A percentile compares a stretch with the other conserved stretches of the same genome.
Conservation (phyloP, 2,888 invertebrate genomes). For the Ophion costatus region DNA sequence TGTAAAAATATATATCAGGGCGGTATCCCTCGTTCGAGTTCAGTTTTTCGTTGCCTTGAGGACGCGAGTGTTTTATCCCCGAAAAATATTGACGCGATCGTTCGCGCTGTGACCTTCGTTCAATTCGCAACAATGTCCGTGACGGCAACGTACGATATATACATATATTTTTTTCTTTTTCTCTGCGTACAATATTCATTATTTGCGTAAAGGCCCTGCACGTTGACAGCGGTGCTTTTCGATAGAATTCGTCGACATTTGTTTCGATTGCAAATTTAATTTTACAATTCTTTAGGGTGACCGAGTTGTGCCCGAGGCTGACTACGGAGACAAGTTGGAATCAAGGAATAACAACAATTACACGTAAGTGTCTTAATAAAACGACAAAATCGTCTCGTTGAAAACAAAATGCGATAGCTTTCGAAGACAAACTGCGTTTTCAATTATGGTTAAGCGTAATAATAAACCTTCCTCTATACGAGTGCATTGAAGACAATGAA, state of each 20-base stretch:
- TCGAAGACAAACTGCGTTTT: no score
- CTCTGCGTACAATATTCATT: neutral
- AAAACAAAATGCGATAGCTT: neutral
- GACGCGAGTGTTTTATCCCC: constrained; percentile 33
- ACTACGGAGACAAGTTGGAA: constrained; percentile 7
- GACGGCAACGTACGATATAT: constrained; percentile 9
- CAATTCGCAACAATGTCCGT: constrained; percentile 3
- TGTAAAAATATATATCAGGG: constrained; percentile 71
- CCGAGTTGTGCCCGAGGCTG: constrained; percentile 20
- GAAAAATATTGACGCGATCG: neutral
- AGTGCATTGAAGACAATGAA: no score
- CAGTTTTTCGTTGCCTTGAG: constrained; percentile 68
- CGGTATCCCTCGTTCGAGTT: constrained; percentile 59
- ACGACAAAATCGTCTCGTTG: neutral
- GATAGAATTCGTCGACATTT: neutral
- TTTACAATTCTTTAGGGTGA: constrained; percentile 4
- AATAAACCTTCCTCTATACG: no score
- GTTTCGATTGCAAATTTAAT: constrained; percentile 8
- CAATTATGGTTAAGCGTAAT: no score
- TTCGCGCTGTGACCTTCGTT: neutral
- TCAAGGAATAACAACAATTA: neutral
- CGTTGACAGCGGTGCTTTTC: neutral
- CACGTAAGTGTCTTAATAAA: constrained; percentile 43
- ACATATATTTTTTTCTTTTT: no score
- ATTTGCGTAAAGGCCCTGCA: neutral